phyloP scores from a whole-genome alignment of 1,140 invertebrate genomes.

The Aleiodes sp. region DNA sequence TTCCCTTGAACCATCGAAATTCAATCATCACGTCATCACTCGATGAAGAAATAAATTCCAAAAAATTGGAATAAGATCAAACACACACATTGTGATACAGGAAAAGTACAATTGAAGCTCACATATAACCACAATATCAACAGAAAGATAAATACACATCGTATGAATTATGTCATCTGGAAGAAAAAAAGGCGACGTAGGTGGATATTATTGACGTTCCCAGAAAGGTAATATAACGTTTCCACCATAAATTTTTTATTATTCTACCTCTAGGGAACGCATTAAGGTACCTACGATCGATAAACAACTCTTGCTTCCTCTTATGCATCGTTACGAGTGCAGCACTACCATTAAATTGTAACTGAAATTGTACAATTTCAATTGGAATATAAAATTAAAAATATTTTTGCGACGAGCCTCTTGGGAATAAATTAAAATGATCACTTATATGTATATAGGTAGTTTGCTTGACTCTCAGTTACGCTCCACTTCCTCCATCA shows the following conservation, averaged over 20 bases:
- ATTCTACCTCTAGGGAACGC: constrained; percentile 15
- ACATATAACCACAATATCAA: neutral
- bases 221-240: constrained; percentile 15
- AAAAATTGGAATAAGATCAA: no score
- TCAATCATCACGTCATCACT: no score
- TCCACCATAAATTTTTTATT: constrained; percentile 8
- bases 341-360: constrained; percentile 14
- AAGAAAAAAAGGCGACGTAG: neutral
- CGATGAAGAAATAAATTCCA: no score
- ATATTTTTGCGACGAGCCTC: constrained; percentile 1
- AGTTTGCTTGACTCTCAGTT: neutral
- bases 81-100: neutral
- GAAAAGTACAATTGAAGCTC: neutral
- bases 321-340: neutral
- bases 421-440: constrained; percentile 21
- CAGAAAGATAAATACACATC: neutral
- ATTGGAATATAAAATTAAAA: constrained; percentile 5
- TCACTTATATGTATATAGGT: neutral
- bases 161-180: neutral
- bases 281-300: constrained; percentile 27
- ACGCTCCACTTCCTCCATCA: constrained; percentile 20
- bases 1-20: no score
- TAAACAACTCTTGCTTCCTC: neutral
- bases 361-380: constrained; percentile 20
- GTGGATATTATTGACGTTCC: constrained; percentile 4